Evolutionary conservation across 2,113 vertebrate species (phyloP), one percentile per base, ranked within the genome.

Genomic region (Oreochromis spilurus): DNA sequence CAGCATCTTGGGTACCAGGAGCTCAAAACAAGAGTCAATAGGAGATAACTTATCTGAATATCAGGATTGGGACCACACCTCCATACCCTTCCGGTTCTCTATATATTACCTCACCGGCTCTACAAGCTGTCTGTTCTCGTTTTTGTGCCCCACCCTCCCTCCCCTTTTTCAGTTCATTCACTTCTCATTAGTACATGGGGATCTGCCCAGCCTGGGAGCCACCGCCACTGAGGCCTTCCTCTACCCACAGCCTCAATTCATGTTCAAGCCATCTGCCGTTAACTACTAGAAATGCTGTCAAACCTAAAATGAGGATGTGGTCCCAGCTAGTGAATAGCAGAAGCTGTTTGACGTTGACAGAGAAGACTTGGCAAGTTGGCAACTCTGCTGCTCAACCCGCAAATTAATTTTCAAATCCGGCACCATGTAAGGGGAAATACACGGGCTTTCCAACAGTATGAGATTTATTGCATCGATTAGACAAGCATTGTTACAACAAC

Each of bases 201-300:
- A 12, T 62, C 58, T 62, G 36, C 60, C 60, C 17, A 36, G 60
- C 60, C 31, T n/a, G 10, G 60, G 31, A 65, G 10, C 6, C 17
- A 1, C 60, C 0, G 0, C 31, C 60, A 65, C 58, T 65, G 60
- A 12, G 4, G 17, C 60, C 0, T 65, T 36, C 17, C 6, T 65
- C 31, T 65, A 65, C 60, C 58, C 9, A 19, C 58, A 36, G 58
- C 58, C 31, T 65, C 60, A 65, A 65, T 40, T 70, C 58, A 62
- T 36, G 58, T 62, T 62, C 58, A 62, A 62, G 31, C 31, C 17
- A 62, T 36, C 58, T n/a, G 58, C 31, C 31, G 36, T 12, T 62
- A 62, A n/a, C 58, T 36, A 62, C 58, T 62, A 36, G 31, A 62
- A 62, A 62, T 62, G 31, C 58, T 62, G 31, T 62, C 31, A n/a